Base-by-base conservation (phyloP, 2,888 invertebrate genomes). In the Pterostichus niger region DNA sequence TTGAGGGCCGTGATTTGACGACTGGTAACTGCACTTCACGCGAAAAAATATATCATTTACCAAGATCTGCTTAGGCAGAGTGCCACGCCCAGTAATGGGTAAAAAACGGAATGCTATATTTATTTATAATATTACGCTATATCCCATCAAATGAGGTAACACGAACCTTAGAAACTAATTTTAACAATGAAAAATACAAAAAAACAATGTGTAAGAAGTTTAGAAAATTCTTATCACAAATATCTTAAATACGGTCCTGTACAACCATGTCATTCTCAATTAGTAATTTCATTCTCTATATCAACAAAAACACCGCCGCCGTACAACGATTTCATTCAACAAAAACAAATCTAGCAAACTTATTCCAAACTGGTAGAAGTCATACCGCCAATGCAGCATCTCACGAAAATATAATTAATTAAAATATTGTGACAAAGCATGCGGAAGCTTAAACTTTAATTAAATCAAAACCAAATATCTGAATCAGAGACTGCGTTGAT, bases 391-490 rank as follows among this genome's bases (percentile, higher is more conserved):
- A 31, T 59, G 31, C 11, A 5, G 59, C 40, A 6, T n/a, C 44
- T 46, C 68, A 40, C 44, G 68, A 44, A 71, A 71, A 71, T 44
- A 33, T 71, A 71, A 71, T 71, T 71, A 46, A 71, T 64, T 64
- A 13, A 64, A 64, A 35, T 71, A 44, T 44, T 15, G 24, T 40
- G 68, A 44, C 68, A 44, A 17, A 17, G 17, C 7, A 56, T 71
- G 68, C 68, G 68, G 68, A 71, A 71, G 68, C 44, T 11, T 44
- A n/a, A 56, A 10, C 49, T 56, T 56, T 56, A 15, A 56, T 56
- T 56, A 10, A 64, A 64, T 64, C 44, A 44, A 40, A 71, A 71
- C 44, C 17, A 71, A 71, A 71, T 71, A 71, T 71, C 44, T 24
- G 24, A 24, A 9, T 7, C 35, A 2, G 5, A 49, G 13, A 17